Percentiles rank a stretch among this genome's conserved stretches.
phyloP scores from a whole-genome alignment of 2,888 invertebrate genomes.

The Oligia fasciuncula region DNA sequence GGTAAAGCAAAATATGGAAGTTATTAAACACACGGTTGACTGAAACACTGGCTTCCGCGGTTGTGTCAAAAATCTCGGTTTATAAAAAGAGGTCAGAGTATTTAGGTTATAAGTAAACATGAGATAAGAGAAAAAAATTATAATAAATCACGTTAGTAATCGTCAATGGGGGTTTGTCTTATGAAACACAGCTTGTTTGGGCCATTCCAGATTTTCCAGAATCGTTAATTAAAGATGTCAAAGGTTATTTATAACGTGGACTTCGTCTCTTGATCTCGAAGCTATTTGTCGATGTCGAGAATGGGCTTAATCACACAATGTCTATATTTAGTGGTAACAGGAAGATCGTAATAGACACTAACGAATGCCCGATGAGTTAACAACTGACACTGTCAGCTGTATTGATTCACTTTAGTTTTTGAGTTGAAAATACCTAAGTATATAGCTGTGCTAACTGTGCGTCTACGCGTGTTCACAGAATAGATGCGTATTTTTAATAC shows the following conservation, averaged over 20 bases:
- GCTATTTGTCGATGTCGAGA: constrained; percentile 25
- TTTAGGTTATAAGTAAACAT: constrained; percentile 7
- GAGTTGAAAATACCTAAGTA: constrained; percentile 29
- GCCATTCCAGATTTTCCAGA: constrained; percentile 23
- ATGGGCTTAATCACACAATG: constrained; percentile 24
- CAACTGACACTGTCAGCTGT: constrained; percentile 12
- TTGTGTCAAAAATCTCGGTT: constrained; percentile 32
- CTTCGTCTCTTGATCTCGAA: constrained; percentile 21
- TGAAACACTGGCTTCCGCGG: constrained; percentile 31
- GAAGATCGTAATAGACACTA: constrained; percentile 9
- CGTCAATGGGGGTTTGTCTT: constrained; percentile 32
- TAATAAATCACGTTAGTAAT: background rate
- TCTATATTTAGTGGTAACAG: constrained; percentile 20
- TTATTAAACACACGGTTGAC: constrained; percentile 31
- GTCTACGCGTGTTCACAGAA: background rate
- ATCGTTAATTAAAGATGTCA: constrained; percentile 1
- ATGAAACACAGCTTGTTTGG: constrained; percentile 41
- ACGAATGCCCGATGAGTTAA: constrained; percentile 19
- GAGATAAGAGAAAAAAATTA: constrained; percentile 12
- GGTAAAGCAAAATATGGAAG: constrained; percentile 42
- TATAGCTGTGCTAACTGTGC: background rate
- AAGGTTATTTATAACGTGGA: constrained; percentile 46
- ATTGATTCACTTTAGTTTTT: constrained; percentile 26
- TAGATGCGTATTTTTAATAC: constrained; percentile 40
- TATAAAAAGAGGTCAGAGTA: constrained; percentile 16